Percentiles rank a stretch among this genome's conserved stretches.
These are phyloP conservation scores for sheep (Ovis aries) DNA, from an alignment of 2,113 vertebrate species.

Conservation along the genomic window DNA sequence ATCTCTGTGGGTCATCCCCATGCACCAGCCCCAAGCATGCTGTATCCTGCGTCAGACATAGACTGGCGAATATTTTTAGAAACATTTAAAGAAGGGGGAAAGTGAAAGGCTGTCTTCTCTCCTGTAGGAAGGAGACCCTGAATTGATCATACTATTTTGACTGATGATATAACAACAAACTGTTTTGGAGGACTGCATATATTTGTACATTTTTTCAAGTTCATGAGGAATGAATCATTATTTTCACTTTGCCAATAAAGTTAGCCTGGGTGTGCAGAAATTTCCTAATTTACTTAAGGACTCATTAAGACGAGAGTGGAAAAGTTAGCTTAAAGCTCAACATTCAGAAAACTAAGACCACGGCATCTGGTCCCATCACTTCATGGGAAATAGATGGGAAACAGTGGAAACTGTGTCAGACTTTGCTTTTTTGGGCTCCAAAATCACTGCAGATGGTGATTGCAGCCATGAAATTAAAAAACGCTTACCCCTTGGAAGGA, in stretches of 20 bases:
- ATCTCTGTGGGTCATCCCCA: too few species aligned
- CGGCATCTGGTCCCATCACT: too few species aligned
- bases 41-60: too few species aligned
- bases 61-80: not conserved
- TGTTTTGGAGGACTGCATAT: not conserved
- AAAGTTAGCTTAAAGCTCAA: too few species aligned
- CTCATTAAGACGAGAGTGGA: not conserved
- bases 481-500: too few species aligned
- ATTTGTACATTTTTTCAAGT: not conserved
- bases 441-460: too few species aligned
- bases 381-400: too few species aligned
- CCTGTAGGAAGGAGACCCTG: not conserved
- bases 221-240: conserved; percentile 18
- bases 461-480: too few species aligned
- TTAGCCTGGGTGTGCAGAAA: conserved; percentile 22
- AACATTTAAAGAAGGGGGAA: not conserved
- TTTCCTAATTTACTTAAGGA: conserved; percentile 33
- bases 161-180: not conserved
- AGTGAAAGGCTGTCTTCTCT: not conserved
- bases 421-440: too few species aligned
- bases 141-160: not conserved
- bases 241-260: not conserved
- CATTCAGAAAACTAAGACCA: too few species aligned
- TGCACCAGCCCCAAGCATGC: too few species aligned
- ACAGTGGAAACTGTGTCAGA: too few species aligned